phyloP scores from a whole-genome alignment of 2,113 vertebrate species.

The Prionailurus viverrinus region DNA sequence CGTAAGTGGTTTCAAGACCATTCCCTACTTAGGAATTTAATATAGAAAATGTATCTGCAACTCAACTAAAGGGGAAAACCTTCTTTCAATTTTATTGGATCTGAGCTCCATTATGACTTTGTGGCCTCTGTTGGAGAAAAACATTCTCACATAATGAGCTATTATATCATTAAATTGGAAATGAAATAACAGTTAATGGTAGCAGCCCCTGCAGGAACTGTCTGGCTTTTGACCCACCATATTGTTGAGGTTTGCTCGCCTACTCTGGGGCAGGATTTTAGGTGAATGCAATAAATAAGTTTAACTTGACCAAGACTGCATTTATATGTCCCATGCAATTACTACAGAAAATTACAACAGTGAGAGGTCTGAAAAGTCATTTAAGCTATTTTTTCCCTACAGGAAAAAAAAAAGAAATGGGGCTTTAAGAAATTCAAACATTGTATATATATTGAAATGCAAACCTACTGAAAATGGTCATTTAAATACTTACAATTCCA shows the following conservation, averaged over 20 bases:
- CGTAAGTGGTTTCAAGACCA: conserved; percentile 65
- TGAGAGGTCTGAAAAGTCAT: neutral
- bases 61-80: conserved; percentile 40
- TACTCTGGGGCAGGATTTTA: conserved; percentile 32
- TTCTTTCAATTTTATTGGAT: conserved; percentile 58
- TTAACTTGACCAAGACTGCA: conserved; percentile 30
- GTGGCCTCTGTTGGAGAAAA: conserved; percentile 56
- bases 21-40: conserved; percentile 71
- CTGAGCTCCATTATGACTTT: conserved; percentile 58
- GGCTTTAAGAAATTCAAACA: conserved; percentile 21
- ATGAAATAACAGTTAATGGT: conserved; percentile 56
- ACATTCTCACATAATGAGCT: conserved; percentile 55
- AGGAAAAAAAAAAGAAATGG: neutral
- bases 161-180: conserved; percentile 54
- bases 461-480: conserved; percentile 36
- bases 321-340: conserved; percentile 57
- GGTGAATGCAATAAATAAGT: conserved; percentile 41
- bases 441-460: neutral
- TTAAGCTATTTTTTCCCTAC: neutral
- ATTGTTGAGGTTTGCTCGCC: neutral
- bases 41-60: conserved; percentile 78
- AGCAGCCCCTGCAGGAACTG: neutral
- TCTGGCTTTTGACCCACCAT: conserved; percentile 38
- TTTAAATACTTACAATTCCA: conserved; percentile 92
- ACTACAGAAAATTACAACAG: conserved; percentile 68